Conservation (phyloP, 1,140 invertebrate species). For the Argopecten irradians region DNA sequence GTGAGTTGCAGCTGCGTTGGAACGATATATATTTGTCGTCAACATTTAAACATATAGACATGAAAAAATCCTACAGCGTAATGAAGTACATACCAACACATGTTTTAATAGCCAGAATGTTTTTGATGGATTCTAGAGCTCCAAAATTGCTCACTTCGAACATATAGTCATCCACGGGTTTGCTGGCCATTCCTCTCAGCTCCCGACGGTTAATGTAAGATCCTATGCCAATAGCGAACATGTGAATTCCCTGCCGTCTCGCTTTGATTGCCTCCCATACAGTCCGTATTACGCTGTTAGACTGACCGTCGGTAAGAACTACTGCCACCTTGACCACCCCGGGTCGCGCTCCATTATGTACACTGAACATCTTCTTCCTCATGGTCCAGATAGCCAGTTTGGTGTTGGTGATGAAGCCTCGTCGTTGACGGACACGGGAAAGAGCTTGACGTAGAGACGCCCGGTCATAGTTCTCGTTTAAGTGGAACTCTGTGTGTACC, state of each 20-base stretch:
- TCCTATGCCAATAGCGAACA: conserved; percentile 65
- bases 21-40: background rate
- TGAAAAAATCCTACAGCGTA: background rate
- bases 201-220: conserved; percentile 52
- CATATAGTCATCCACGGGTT: conserved; percentile 46
- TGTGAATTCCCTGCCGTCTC: conserved; percentile 50
- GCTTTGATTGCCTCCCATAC: conserved; percentile 55
- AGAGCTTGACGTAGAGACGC: conserved; percentile 50
- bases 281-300: conserved; percentile 54
- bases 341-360: conserved; percentile 48
- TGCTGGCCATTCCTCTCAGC: conserved; percentile 56
- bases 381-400: conserved; percentile 47
- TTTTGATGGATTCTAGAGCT: conserved; percentile 56
- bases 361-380: conserved; percentile 53
- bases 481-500: conserved; percentile 54
- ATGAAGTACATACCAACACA: conserved; percentile 53
- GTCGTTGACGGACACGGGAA: conserved; percentile 38
- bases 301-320: conserved; percentile 67
- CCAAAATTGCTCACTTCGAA: conserved; percentile 55
- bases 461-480: conserved; percentile 52
- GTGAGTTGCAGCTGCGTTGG: background rate
- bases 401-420: conserved; percentile 53
- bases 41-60: background rate
- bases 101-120: conserved; percentile 57
- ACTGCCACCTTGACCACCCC: conserved; percentile 60